phyloP scores from a whole-genome alignment of 2,888 invertebrate genomes.

The Macrosiphum euphorbiae region DNA sequence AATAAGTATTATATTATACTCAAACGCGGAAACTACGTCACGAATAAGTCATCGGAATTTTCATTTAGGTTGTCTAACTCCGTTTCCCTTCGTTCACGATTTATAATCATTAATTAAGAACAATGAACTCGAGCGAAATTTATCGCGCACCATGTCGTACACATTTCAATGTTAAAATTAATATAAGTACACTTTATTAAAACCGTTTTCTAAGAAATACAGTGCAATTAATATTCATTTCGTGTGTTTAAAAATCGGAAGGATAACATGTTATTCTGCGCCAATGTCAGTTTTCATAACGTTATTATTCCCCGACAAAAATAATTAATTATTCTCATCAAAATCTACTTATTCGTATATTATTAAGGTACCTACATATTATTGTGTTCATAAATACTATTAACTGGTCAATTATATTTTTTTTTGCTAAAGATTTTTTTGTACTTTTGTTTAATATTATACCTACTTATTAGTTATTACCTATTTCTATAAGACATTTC shows the following conservation, averaged over 20 bases:
- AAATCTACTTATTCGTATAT: background rate
- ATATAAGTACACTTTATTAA: conserved; percentile 26
- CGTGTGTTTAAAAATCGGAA: background rate
- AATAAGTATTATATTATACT: background rate
- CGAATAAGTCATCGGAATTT: conserved; percentile 44
- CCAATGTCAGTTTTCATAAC: background rate
- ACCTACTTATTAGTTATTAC: too few species aligned
- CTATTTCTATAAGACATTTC: background rate
- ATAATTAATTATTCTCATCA: background rate
- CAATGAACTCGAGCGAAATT: conserved; percentile 25
- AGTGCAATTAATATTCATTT: conserved; percentile 38
- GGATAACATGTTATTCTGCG: conserved; percentile 5
- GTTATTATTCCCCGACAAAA: background rate
- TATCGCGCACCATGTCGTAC: background rate
- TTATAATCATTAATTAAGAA: conserved; percentile 58
- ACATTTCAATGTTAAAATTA: conserved; percentile 54
- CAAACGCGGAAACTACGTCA: background rate
- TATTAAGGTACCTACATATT: background rate
- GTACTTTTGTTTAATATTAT: background rate
- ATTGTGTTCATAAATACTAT: background rate
- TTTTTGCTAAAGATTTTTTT: background rate
- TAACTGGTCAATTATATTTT: background rate
- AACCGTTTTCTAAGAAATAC: conserved; percentile 6
- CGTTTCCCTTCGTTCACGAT: conserved; percentile 25
- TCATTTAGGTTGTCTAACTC: conserved; percentile 44